Evolutionary conservation across 2,888 invertebrate genomes (phyloP).

Genomic region (Diloba caeruleocephala): DNA sequence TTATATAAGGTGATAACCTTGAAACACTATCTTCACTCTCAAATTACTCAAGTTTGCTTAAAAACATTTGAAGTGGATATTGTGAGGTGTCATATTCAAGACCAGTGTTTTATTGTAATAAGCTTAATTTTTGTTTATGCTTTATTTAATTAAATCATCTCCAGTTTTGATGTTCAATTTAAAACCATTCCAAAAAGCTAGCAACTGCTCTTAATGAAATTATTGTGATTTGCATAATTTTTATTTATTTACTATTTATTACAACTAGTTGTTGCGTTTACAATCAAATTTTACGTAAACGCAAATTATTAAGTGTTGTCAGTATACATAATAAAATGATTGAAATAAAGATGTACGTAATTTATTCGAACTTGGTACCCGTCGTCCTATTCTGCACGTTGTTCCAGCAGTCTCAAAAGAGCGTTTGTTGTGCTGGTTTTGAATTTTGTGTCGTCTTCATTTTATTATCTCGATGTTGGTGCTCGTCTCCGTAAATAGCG

Average conservation of each 20-base stretch:
- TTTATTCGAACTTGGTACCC: no score
- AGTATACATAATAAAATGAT: conserved; percentile 51
- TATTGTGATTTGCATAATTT: conserved; percentile 57
- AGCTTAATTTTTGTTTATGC: conserved; percentile 58
- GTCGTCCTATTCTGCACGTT: no score
- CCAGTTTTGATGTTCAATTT: conserved; percentile 64
- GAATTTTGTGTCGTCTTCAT: no score
- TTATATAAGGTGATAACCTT: conserved; percentile 18
- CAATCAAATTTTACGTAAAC: conserved; percentile 27
- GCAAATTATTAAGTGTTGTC: conserved; percentile 47
- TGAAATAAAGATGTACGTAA: conserved; percentile 19
- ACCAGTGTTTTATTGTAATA: conserved; percentile 26
- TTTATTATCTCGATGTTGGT: no score
- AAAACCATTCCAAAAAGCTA: conserved; percentile 74
- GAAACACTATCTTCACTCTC: background rate
- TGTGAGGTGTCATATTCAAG: conserved; percentile 13
- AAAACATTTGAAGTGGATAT: background rate
- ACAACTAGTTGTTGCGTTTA: conserved; percentile 38
- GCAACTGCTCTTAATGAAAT: conserved; percentile 44
- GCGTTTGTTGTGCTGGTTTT: no score
- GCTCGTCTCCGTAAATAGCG: no score
- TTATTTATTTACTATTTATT: conserved; percentile 45
- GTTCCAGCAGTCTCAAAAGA: no score
- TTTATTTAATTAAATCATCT: conserved; percentile 52
- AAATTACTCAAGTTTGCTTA: background rate